Conservation (phyloP, 2,797 vertebrate species). For the Lophotriccus pileatus region DNA sequence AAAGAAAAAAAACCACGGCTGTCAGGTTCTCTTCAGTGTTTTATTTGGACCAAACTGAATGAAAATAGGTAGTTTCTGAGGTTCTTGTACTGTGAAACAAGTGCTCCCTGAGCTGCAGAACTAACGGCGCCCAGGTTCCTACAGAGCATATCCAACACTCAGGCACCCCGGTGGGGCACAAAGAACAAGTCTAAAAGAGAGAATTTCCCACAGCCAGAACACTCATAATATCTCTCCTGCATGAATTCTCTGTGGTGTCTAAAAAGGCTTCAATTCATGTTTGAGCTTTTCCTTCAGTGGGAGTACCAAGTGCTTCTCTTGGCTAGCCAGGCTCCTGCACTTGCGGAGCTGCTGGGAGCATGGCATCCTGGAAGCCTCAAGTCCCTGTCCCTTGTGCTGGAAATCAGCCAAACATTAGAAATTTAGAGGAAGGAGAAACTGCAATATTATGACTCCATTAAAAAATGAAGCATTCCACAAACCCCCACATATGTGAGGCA, state of each 20-base stretch:
- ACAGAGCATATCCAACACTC: neutral
- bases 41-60: neutral
- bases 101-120: neutral
- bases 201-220: conserved; percentile 36
- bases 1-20: neutral
- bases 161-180: neutral
- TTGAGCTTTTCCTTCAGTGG: neutral
- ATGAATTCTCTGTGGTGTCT: neutral
- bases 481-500: neutral
- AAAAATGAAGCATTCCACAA: conserved; percentile 4
- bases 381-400: neutral
- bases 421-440: neutral
- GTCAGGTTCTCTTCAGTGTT: neutral
- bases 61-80: neutral
- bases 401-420: conserved; percentile 38
- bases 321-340: neutral
- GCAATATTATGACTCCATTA: conserved; percentile 50
- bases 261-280: neutral
- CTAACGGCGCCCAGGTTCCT: neutral
- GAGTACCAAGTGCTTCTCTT: neutral
- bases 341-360: neutral
- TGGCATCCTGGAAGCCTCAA: neutral
- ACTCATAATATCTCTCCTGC: neutral
- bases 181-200: neutral
- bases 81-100: neutral